Base-by-base conservation (phyloP, 2,113 vertebrate genomes). In the Callocephalon fimbriatum region DNA sequence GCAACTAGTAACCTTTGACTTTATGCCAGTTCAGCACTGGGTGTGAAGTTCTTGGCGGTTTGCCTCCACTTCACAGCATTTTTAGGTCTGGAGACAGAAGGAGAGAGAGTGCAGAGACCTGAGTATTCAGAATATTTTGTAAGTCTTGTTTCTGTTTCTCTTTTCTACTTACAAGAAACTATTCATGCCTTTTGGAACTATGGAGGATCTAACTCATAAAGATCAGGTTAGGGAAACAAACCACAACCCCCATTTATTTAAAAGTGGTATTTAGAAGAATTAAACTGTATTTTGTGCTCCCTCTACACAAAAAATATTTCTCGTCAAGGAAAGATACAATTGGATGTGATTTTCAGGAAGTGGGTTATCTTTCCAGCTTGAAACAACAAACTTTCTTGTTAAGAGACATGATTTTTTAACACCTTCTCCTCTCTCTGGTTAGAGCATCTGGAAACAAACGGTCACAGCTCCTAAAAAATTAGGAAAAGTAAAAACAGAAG, bases 1-100 rank as follows among this genome's bases (percentile, higher is more conserved):
- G 10, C 35, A 29, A 37, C 68, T 82, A 87, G 65, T 94, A 94
- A 68, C 86, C 82, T 95, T 94, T 93, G 83, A 95, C 73, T 91
- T 84, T 40, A 48, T 72, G 94, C 91, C 86, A 89, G 61, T 89
- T 95, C 80, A 68, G 76, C 86, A 75, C 26, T 65, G 95, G 76
- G 70, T 91, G 68, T 95, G 68, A 93, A 95, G 75, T 44, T 58
- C 58, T 44, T 93, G 91, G 95, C 89, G 59, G 29, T 51, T 88
- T 86, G 91, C 91, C 83, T 40, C 22, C 13, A 66, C 86, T 90
- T 91, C 77, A 31, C 48, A 88, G 74, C 62, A 83, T 79, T 95
- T 94, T 95, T 84, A 71, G 75, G 38, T 80, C 51, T 86, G 54
- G 32, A 75, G 73, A 29, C 54, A 79, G 71, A n/a, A 14, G 32